Base-by-base conservation (phyloP, 2,888 invertebrate genomes). In the Blastobasis adustella region DNA sequence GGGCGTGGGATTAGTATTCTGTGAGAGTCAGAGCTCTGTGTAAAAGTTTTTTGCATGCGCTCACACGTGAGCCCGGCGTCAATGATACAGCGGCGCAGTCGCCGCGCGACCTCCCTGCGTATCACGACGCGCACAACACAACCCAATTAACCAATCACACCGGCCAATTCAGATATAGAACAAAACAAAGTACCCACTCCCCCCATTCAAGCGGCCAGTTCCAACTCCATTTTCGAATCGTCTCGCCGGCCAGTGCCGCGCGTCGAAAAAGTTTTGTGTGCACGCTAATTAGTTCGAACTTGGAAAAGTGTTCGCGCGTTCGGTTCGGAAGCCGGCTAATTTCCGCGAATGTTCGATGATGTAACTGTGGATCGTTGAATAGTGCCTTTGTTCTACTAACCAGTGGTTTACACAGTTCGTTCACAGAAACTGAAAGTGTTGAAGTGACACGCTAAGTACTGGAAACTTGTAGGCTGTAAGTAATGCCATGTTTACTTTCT, bases 41-140 rank as follows among this genome's bases (percentile, higher is more conserved):
- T 76, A 71, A 75, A 76, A 71, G 75, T 77, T 83, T 79, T 83
- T 84, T 85, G 86, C 85, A 82, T 82, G 76, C 69, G 67, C 70
- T 70, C 75, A 73, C 83, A 84, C 85, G 83, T 85, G 83, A 81
- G 72, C 65, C n/a, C 77, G 73, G 77, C 77, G 69, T 76, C 70
- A 76, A 76, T 78, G 81, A 77, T 78, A 82, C 69, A 74, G 67
- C 73, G 71, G 69, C 66, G 61, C 85, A 86, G 86, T 86, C 81
- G 80, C 68, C 61, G 59, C 73, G 79, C 83, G 79, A 78, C 85
- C 82, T 83, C 77, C 71, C 76, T 55, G 55, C 81, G 80, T 82
- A 83, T 84, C 86, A 81, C 85, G 82, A 70, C 76, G 67, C 72
- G 67, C 71, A 65, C 66, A 64, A 64, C 67, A 62, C 61, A 66